Evolutionary conservation across 2,797 vertebrate species (phyloP), one percentile per base, ranked within the genome.

Genomic region (Malurus leucopterus): DNA sequence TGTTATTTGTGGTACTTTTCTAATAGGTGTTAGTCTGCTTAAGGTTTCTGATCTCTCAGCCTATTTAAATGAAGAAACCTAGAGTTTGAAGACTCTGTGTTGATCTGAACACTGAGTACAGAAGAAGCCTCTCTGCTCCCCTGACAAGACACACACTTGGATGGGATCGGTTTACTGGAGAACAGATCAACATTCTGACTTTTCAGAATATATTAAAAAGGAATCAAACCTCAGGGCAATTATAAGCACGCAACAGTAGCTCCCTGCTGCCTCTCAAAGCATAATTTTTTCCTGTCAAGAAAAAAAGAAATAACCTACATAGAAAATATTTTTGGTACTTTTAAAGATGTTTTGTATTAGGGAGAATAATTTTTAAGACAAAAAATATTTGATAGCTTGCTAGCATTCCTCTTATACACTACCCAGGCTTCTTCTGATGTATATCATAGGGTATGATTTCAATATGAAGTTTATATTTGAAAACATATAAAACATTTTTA

Each of bases 181-280:
- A 41, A 72, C 74, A 84, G 67, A 81, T 78, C 81, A 86, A 34
- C 8, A 4, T 86, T 67, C 74, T 90, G 84, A 70, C 46, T 92
- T 90, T 86, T 93, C 57, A 76, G 49, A 76, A 49, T 70, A 27
- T 82, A 84, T 88, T 84, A 88, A 86, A 72, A 90, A 72, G 27
- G n/a, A 93, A 84, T 70, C 49, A 82, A 76, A 90, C 86, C 64
- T 76, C 64, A 76, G 46, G 84, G 68, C 53, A 86, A 84, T 74
- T 86, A 79, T 21, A 84, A 83, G 11, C 43, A 78, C 76, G 51
- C 64, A 88, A 70, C 51, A 91, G 51, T 77, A 87, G 24, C 53
- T 93, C 59, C 29, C 71, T 76, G 49, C 30, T 82, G 74, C 38
- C 36, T 82, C 90, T 82, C 49, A 73, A 90, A 79, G 64, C 73